phyloP scores from a whole-genome alignment of 1,140 invertebrate species.

The Sycobia sp. region DNA sequence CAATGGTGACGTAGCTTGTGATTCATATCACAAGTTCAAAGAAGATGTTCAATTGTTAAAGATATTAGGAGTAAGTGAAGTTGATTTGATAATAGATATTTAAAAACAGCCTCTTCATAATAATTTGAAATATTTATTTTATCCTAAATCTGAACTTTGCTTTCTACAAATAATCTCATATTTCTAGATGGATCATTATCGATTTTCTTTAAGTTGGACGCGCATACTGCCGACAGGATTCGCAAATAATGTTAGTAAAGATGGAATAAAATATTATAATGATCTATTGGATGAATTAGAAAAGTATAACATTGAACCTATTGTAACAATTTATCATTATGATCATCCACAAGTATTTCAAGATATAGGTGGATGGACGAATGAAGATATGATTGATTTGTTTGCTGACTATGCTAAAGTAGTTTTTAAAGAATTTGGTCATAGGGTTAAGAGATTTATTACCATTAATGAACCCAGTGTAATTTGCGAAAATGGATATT shows the following conservation, averaged over 20 bases:
- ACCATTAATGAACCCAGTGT: slow-evolving; percentile 61
- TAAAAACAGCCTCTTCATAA: no score
- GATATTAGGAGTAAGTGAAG: no score
- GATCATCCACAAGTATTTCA: slow-evolving; percentile 62
- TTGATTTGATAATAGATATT: no score
- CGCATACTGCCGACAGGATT: slow-evolving; percentile 66
- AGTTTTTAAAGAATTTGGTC: slow-evolving; percentile 58
- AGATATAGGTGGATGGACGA: slow-evolving; percentile 68
- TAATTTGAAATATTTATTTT: no score
- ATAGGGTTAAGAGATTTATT: slow-evolving; percentile 55
- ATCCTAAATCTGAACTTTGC: no score
- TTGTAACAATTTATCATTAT: slow-evolving; percentile 65
- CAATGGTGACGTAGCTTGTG: no score
- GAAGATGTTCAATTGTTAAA: no score
- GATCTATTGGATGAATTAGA: slow-evolving; percentile 63
- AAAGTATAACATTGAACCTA: slow-evolving; percentile 60
- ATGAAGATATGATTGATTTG: slow-evolving; percentile 64
- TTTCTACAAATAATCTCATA: no score
- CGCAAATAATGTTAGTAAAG: slow-evolving; percentile 59
- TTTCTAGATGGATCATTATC: slow-evolving; percentile 56
- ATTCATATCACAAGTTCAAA: no score
- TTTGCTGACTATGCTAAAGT: slow-evolving; percentile 63
- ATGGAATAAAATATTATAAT: slow-evolving; percentile 67
- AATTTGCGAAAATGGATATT: slow-evolving; percentile 54
- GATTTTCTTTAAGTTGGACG: slow-evolving; percentile 69